phyloP scores from a whole-genome alignment of 2,888 invertebrate genomes.

The Arge pagana region DNA sequence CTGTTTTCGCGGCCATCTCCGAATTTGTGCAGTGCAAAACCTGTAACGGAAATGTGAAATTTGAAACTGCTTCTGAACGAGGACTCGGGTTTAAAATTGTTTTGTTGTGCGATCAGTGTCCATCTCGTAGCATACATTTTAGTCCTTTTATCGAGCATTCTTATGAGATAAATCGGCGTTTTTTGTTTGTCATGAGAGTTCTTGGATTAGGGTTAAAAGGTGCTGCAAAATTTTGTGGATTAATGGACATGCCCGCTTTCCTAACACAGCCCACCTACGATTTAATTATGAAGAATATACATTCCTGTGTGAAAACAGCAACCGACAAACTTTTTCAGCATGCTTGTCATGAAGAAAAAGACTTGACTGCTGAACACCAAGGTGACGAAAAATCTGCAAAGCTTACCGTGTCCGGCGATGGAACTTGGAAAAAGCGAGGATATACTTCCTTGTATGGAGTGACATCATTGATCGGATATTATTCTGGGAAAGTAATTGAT shows the following conservation, averaged over 20 bases:
- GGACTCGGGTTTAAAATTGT: constrained; percentile 30
- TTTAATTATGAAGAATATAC: constrained; percentile 20
- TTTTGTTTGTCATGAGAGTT: constrained; percentile 32
- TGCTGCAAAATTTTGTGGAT: constrained; percentile 30
- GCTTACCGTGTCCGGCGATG: constrained; percentile 26
- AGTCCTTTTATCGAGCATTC: constrained; percentile 30
- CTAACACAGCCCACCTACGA: constrained; percentile 24
- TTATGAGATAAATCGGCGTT: constrained; percentile 32
- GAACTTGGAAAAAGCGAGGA: constrained; percentile 24
- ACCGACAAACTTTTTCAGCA: constrained; percentile 21
- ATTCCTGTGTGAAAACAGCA: constrained; percentile 20
- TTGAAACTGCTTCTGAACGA: constrained; percentile 27
- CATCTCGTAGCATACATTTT: constrained; percentile 24
- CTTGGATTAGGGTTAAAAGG: constrained; percentile 31
- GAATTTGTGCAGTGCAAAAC: constrained; percentile 30
- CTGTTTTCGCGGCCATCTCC: constrained; percentile 32
- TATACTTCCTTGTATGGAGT: constrained; percentile 27
- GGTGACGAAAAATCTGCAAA: constrained; percentile 9
- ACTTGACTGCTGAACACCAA: constrained; percentile 23
- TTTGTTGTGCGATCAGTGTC: constrained; percentile 31
- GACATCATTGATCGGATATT: constrained; percentile 26
- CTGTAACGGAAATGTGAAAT: constrained; percentile 31
- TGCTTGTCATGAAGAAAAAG: constrained; percentile 27
- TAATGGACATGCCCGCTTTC: constrained; percentile 26
- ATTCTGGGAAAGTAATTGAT: constrained; percentile 26